Percentiles rank a stretch among this genome's conserved stretches.
Conservation (phyloP, 2,888 invertebrate genomes). For the Diadegma fenestrale region DNA sequence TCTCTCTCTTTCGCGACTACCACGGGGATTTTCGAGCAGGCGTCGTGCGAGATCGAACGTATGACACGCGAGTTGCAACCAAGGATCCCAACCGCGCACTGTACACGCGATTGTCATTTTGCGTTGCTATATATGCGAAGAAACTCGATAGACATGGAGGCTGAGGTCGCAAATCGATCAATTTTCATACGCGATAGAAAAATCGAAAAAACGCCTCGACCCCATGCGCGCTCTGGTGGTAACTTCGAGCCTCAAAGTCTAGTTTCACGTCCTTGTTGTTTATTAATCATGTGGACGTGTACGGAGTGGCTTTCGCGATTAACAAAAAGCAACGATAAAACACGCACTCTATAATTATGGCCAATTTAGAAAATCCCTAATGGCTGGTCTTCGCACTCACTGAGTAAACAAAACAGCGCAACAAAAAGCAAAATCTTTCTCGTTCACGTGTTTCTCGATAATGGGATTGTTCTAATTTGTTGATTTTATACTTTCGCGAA, state of each 20-base stretch:
- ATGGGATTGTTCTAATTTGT: background rate
- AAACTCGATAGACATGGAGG: conserved; percentile 25
- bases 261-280: conserved; percentile 14
- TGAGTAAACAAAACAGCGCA: background rate
- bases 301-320: background rate
- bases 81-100: conserved; percentile 3
- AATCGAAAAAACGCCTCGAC: too few species aligned
- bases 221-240: background rate
- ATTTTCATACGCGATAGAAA: too few species aligned
- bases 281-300: conserved; percentile 1
- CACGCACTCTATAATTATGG: background rate
- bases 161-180: background rate
- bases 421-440: background rate
- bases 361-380: background rate
- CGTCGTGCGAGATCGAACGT: conserved; percentile 2
- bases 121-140: background rate
- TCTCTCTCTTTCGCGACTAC: background rate
- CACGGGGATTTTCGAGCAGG: conserved; percentile 43
- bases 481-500: background rate
- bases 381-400: background rate
- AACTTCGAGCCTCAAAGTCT: background rate
- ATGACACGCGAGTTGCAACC: background rate
- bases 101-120: conserved; percentile 10
- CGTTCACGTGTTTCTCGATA: background rate
- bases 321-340: background rate